phyloP scores from a whole-genome alignment of 2,888 invertebrate genomes.

The Phaonia tiefii region DNA sequence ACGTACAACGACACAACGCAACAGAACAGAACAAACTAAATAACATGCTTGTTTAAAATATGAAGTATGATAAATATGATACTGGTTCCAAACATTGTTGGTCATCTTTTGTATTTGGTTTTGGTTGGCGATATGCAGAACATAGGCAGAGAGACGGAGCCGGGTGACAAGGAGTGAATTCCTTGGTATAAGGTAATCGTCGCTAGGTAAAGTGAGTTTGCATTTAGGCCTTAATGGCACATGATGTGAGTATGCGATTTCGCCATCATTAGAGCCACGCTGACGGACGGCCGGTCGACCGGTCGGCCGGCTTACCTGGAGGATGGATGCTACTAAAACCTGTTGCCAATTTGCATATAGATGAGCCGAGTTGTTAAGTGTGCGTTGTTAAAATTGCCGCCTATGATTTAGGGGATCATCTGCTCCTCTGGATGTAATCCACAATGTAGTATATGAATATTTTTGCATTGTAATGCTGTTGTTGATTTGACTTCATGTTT shows the following conservation, averaged over 20 bases:
- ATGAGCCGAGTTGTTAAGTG: conserved; percentile 60
- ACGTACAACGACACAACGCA: not conserved
- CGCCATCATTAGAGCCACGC: conserved; percentile 29
- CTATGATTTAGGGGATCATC: conserved; percentile 50
- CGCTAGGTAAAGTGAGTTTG: conserved; percentile 57
- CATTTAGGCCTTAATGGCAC: conserved; percentile 61
- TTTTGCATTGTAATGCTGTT: conserved; percentile 29
- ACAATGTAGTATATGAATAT: conserved; percentile 5
- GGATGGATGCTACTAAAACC: conserved; percentile 44
- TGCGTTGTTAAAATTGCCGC: conserved; percentile 59
- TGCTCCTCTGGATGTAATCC: not conserved
- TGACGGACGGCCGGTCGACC: too few species aligned
- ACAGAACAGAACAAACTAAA: not conserved
- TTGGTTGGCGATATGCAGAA: not conserved
- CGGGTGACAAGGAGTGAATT: not conserved
- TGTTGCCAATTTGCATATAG: conserved; percentile 64
- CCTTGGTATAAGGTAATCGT: too few species aligned
- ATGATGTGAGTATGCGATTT: conserved; percentile 51
- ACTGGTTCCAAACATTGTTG: conserved; percentile 40
- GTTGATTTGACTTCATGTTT: conserved; percentile 55
- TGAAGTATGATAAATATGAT: conserved; percentile 38
- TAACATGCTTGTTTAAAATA: not conserved
- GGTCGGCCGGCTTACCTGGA: too few species aligned
- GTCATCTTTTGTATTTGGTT: conserved; percentile 22
- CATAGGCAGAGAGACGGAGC: not conserved